Evolutionary conservation across 2,113 vertebrate species (phyloP).

Genomic region (Ammodramus savannarum): DNA sequence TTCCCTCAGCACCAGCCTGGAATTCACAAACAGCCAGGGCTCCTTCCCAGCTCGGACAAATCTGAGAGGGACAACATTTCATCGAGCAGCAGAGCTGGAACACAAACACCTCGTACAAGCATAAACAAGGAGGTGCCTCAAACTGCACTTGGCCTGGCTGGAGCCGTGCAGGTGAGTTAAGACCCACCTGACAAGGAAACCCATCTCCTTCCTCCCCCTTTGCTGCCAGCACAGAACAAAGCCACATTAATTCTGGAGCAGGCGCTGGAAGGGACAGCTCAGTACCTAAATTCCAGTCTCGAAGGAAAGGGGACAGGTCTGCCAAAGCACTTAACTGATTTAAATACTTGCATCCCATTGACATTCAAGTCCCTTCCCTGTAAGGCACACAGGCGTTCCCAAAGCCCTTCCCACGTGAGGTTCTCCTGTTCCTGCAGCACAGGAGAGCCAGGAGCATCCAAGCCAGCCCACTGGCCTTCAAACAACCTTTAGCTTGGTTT

Average conservation of each 20-base stretch:
- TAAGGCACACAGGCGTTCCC: neutral
- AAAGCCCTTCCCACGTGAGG: neutral
- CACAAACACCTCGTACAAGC: neutral
- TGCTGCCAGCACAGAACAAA: neutral
- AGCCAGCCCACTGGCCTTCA: constrained; percentile 5
- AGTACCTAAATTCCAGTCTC: neutral
- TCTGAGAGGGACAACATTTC: neutral
- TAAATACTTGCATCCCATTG: neutral
- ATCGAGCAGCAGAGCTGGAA: neutral
- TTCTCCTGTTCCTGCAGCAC: neutral
- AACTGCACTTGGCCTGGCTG: neutral
- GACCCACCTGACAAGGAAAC: neutral
- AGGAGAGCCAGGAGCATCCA: neutral
- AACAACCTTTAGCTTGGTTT: neutral
- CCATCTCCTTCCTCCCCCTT: neutral
- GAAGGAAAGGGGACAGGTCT: neutral
- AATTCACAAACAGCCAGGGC: constrained; percentile 22
- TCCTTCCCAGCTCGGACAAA: neutral
- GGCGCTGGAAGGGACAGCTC: neutral
- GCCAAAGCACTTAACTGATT: neutral
- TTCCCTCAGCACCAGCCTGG: neutral
- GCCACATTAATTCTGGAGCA: neutral
- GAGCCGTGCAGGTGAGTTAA: neutral
- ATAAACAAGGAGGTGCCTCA: neutral
- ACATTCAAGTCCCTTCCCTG: neutral